A percentile compares a stretch with the other conserved stretches of the same genome.
Conservation (phyloP, 1,140 invertebrate species). For the Chelonus insularis region DNA sequence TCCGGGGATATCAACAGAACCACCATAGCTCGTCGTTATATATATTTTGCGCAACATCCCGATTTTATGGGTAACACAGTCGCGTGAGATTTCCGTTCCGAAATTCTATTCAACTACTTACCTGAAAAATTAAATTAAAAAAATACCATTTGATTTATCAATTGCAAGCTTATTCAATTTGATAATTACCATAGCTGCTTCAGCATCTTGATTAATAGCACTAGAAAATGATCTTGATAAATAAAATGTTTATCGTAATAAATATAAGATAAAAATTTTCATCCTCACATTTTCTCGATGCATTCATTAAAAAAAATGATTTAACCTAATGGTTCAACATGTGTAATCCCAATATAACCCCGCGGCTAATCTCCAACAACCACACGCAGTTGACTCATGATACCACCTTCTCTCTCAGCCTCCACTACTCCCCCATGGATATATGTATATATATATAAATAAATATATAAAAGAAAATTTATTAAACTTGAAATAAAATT, state of each 20-base stretch:
- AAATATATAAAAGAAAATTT: no score
- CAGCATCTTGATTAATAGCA: no score
- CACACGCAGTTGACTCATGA: constrained; percentile 52
- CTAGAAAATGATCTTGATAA: no score
- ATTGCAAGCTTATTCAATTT: no score
- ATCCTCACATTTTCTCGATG: constrained; percentile 50
- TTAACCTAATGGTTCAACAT: constrained; percentile 61
- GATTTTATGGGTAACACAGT: constrained; percentile 53
- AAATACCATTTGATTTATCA: no score
- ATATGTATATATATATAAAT: no score
- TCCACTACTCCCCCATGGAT: neutral
- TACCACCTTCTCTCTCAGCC: constrained; percentile 1
- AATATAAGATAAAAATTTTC: neutral
- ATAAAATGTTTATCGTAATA: no score
- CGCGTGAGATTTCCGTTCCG: neutral
- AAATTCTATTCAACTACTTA: no score
- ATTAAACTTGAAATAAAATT: no score
- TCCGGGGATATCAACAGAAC: constrained; percentile 22
- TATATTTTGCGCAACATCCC: constrained; percentile 54
- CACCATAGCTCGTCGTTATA: neutral
- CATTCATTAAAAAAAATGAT: constrained; percentile 47
- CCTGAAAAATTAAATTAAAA: no score
- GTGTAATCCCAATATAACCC: constrained; percentile 61
- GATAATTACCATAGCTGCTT: no score
- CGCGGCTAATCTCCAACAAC: constrained; percentile 55